A percentile compares a stretch with the other conserved stretches of the same genome.
Conservation (phyloP, 2,113 vertebrate species). For the Motacilla tschutschensis region DNA sequence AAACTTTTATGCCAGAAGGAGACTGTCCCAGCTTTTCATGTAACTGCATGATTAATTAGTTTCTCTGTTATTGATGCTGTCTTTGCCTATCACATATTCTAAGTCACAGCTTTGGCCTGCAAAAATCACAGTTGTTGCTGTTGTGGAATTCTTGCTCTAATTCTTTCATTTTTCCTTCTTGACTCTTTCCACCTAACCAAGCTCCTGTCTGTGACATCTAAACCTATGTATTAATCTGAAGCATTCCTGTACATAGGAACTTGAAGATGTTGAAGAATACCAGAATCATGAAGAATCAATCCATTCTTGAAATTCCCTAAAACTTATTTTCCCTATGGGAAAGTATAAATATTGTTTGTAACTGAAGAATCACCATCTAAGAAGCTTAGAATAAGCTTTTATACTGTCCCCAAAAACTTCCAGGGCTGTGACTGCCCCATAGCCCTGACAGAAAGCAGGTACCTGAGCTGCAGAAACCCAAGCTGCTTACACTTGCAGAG, state of each 20-base stretch:
- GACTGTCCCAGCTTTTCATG: background rate
- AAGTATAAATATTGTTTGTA: background rate
- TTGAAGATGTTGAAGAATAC: conserved; percentile 1
- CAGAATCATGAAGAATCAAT: conserved; percentile 41
- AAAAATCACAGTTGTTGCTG: background rate
- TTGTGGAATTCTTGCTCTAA: background rate
- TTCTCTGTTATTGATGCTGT: background rate
- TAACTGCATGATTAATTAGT: background rate
- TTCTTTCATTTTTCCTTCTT: background rate
- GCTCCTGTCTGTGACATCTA: background rate
- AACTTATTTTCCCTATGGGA: background rate
- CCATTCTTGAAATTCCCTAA: background rate
- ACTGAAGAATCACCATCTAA: background rate
- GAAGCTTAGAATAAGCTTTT: background rate
- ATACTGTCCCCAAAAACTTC: background rate
- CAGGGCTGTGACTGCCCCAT: background rate
- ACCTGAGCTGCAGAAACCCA: background rate
- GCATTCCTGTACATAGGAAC: background rate
- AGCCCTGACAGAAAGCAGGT: background rate
- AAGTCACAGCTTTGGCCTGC: background rate
- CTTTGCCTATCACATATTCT: background rate
- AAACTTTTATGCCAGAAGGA: background rate
- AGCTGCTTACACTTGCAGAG: background rate
- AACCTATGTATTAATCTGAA: background rate
- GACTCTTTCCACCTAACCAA: background rate